Evolutionary conservation across 2,113 vertebrate species (phyloP).

Genomic region (Rhadina sibilatrix): DNA sequence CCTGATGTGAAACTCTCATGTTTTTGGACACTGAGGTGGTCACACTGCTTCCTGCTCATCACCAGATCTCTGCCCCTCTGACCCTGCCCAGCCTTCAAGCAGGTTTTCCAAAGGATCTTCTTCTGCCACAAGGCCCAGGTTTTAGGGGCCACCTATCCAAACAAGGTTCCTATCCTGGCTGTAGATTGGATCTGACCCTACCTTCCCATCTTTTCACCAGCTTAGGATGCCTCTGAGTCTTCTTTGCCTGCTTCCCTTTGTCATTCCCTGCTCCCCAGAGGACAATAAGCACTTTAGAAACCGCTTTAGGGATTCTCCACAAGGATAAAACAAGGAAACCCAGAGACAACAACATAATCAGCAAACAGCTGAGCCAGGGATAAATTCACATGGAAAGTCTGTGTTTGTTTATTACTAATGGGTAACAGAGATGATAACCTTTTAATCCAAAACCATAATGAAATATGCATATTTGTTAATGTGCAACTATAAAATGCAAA

Average conservation of each 20-base stretch:
- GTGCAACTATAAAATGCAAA: conserved; percentile 72
- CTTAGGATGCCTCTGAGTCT: background rate
- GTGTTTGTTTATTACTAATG: conserved; percentile 74
- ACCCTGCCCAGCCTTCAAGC: background rate
- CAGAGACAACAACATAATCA: conserved; percentile 63
- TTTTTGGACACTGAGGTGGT: background rate
- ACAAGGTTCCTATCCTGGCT: background rate
- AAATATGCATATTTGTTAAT: conserved; percentile 77
- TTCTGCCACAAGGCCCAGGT: background rate
- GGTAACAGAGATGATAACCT: conserved; percentile 73
- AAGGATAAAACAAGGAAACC: conserved; percentile 68
- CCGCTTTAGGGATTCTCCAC: conserved; percentile 25
- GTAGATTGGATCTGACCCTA: background rate
- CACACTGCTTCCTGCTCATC: background rate
- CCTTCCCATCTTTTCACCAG: background rate
- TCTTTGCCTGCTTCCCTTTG: background rate
- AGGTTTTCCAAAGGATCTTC: background rate
- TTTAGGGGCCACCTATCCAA: background rate
- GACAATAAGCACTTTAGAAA: conserved; percentile 39
- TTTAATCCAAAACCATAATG: conserved; percentile 73
- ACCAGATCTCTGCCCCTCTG: background rate
- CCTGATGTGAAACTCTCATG: background rate
- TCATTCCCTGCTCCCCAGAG: conserved; percentile 24
- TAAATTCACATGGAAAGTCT: conserved; percentile 65
- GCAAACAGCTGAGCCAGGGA: conserved; percentile 62